Evolutionary conservation across 2,797 vertebrate genomes (phyloP), one percentile per base, ranked within the genome.

Genomic region (Thripadectes ignobilis): DNA sequence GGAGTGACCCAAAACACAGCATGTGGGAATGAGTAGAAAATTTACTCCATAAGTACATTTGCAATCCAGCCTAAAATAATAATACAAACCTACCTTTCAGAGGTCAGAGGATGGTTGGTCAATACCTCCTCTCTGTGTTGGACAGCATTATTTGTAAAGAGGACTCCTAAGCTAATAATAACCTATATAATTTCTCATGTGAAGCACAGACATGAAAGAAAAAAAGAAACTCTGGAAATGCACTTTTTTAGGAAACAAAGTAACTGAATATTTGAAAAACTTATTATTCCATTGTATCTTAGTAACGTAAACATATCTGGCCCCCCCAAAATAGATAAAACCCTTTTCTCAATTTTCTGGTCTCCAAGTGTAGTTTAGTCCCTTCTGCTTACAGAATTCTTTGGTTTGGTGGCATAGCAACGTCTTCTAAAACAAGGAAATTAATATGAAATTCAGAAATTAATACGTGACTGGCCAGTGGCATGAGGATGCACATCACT

Each of bases 381-480:
- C 10, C 46, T 67, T 14, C 24, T 82, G 13, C 9, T 77, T 74
- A 18, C 11, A 55, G 8, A 13, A 36, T 71, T 65, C 36, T 89
- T 76, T 82, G 14, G 3, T 66, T 69, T 91, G 30, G 32, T 89
- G n/a, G 46, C 19, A 58, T 58, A 49, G 30, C 4, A 72, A 19
- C 7, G 66, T n/a, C 24, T 89, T 81, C 71, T 63, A 59, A 94
- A 82, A 26, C 0, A 5, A 59, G 10, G 10, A 74, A 69, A 1
- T 12, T 46, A 46, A 46, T 46, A 46, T 46, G 10, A 46, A 46
- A 34, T 67, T 92, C 27, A 66, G 30, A 66, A 69, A 61, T 29
- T 2, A 87, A n/a, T 36, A n/a, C 2, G 1, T 49, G 51, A 59
- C 36, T 23, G 9, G 1, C 1, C 66, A 2, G 74, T 23, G 15